Conservation (phyloP, 2,797 vertebrate species). For the Balearica regulorum region DNA sequence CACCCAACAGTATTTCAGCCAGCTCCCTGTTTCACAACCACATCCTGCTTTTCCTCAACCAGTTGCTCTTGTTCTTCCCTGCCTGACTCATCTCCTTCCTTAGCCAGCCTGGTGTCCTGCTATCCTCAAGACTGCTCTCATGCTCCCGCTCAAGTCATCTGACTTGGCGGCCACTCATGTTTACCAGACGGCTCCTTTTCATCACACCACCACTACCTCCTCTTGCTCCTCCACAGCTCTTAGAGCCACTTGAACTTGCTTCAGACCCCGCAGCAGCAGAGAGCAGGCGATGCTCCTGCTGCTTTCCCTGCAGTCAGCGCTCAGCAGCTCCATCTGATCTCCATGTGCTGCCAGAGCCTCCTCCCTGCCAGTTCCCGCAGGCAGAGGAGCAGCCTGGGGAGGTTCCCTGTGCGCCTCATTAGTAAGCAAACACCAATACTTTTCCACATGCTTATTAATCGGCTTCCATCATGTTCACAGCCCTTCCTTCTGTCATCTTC, state of each 20-base stretch:
- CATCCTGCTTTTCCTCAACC: constrained; percentile 31
- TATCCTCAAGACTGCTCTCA: background rate
- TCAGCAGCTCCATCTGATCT: accelerated
- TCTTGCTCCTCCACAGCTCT: background rate
- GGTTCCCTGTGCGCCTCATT: background rate
- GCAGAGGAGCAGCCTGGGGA: background rate
- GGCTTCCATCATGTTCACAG: background rate
- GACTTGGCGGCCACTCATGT: background rate
- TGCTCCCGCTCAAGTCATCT: background rate
- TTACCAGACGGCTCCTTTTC: background rate
- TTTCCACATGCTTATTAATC: background rate
- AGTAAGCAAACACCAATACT: background rate
- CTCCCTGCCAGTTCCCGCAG: background rate
- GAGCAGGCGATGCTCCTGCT: background rate
- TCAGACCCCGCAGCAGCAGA: background rate
- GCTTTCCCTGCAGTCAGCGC: background rate
- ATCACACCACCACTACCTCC: background rate
- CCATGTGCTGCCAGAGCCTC: background rate
- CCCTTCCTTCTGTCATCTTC: background rate
- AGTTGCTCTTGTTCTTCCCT: constrained; percentile 27
- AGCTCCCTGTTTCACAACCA: background rate
- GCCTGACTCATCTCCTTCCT: constrained; percentile 13
- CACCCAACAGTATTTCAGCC: background rate
- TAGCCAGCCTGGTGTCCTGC: background rate
- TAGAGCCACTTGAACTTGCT: background rate